These are phyloP conservation scores for Melanotaenia maccullochi DNA, from an alignment of 2,797 vertebrate genomes.

Conservation along the genomic window DNA sequence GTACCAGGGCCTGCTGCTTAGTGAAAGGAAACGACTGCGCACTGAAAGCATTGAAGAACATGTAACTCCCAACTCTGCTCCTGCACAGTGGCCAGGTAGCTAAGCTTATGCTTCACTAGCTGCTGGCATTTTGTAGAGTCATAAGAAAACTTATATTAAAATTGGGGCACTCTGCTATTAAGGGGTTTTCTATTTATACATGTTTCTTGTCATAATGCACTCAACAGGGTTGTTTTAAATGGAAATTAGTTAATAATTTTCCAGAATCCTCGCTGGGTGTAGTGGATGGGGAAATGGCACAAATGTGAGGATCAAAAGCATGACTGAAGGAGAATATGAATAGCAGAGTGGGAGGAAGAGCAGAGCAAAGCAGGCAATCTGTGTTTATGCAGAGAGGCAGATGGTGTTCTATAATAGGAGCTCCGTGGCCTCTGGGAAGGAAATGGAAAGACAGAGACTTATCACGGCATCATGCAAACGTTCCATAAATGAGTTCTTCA, in stretches of 20 bases:
- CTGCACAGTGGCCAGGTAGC: conserved; percentile 97
- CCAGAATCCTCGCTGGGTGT: conserved; percentile 21
- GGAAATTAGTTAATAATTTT: conserved; percentile 3
- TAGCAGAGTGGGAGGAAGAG: conserved; percentile 35
- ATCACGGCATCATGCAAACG: conserved; percentile 56
- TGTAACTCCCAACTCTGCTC: conserved; percentile 92
- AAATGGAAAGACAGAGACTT: conserved; percentile 58
- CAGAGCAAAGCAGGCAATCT: conserved; percentile 58
- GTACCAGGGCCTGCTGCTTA: conserved; percentile 95
- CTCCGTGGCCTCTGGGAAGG: conserved; percentile 72
- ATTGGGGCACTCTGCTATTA: neutral
- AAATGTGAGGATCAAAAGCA: conserved; percentile 39
- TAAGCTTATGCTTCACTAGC: neutral
- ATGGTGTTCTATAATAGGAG: conserved; percentile 79
- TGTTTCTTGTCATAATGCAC: neutral
- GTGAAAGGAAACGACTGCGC: conserved; percentile 92
- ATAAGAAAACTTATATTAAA: neutral
- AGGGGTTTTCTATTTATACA: neutral
- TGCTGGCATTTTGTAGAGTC: neutral
- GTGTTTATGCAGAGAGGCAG: conserved; percentile 74
- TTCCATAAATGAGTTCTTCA: conserved; percentile 41
- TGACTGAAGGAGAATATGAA: conserved; percentile 36
- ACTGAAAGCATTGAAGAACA: conserved; percentile 99
- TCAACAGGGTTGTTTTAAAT: conserved; percentile 14
- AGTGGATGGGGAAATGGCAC: conserved; percentile 8